These are phyloP conservation scores for Bufo gargarizans DNA, from an alignment of 2,113 vertebrate species.

Conservation along the genomic window DNA sequence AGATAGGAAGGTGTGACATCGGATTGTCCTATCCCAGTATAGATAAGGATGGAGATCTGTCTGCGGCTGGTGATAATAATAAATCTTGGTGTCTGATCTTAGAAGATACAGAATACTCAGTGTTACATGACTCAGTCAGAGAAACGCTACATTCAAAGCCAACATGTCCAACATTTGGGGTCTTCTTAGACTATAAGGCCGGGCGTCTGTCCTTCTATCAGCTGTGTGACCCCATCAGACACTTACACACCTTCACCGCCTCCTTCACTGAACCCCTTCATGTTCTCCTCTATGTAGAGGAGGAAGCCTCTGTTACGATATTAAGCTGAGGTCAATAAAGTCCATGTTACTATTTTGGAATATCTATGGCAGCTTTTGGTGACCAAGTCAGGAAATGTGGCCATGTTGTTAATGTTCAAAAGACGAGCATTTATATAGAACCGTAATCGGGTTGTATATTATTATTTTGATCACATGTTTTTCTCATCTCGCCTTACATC, in stretches of 20 bases:
- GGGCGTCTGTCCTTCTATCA: too few relatives aligned
- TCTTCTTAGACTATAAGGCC: neutral
- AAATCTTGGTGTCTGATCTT: neutral
- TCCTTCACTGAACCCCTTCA: neutral
- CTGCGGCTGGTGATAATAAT: neutral
- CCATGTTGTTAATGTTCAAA: too few relatives aligned
- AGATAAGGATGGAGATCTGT: neutral
- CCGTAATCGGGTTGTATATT: too few relatives aligned
- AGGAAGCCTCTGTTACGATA: neutral
- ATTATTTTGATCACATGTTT: too few relatives aligned
- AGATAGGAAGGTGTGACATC: neutral
- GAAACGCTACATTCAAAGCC: neutral
- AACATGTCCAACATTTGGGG: neutral
- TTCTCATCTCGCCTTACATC: too few relatives aligned
- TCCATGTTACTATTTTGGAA: too few relatives aligned
- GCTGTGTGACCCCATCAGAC: too few relatives aligned
- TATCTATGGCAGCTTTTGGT: too few relatives aligned
- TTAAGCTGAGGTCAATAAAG: neutral
- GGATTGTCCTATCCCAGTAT: slow-evolving; percentile 12
- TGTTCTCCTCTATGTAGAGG: neutral
- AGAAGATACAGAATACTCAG: neutral
- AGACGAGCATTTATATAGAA: too few relatives aligned
- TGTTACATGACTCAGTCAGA: neutral
- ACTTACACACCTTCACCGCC: too few relatives aligned
- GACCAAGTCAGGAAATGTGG: too few relatives aligned